phyloP scores from a whole-genome alignment of 2,113 vertebrate genomes.

The Anguilla japonica region DNA sequence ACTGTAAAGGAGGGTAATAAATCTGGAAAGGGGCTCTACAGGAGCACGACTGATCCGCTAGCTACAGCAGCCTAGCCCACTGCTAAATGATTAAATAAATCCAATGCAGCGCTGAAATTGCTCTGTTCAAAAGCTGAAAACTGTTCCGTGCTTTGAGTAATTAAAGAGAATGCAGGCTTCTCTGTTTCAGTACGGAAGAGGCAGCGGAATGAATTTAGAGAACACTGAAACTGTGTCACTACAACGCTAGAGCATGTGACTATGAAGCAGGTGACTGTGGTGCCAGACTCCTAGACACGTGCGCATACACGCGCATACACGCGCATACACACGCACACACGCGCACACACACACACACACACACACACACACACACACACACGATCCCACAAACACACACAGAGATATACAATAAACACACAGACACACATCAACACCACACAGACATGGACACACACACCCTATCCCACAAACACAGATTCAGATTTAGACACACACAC shows the following conservation, averaged over 20 bases:
- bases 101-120: neutral
- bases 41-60: neutral
- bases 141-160: neutral
- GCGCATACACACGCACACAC: neutral
- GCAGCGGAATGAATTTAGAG: neutral
- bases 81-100: neutral
- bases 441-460: no score
- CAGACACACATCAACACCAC: no score
- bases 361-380: neutral
- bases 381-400: no score
- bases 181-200: neutral
- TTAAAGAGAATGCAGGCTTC: neutral
- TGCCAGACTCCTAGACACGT: neutral
- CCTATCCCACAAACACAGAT: neutral
- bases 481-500: neutral
- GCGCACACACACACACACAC: neutral
- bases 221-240: no score
- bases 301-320: neutral
- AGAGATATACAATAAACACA: no score
- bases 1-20: neutral
- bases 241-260: neutral
- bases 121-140: neutral
- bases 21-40: neutral
- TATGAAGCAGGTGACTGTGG: neutral
- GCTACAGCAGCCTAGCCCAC: neutral